Base-by-base conservation (phyloP, 2,797 vertebrate species). In the Pygocentrus nattereri region DNA sequence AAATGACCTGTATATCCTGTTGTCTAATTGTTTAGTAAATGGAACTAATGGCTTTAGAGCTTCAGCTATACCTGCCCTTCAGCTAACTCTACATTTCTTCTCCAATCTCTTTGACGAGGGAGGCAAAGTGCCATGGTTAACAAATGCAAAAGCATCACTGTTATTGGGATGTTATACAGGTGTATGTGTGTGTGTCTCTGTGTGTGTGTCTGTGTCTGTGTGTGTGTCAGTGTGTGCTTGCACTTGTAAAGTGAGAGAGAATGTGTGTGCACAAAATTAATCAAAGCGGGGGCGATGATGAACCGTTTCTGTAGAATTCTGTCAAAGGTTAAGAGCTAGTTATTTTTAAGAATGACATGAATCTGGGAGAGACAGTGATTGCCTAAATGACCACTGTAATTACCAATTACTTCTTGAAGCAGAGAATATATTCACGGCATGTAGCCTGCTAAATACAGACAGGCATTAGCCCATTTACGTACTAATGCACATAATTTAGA, bases 321-420 rank as follows among this genome's bases (percentile, higher is more conserved):
- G 98, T 99, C 98, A 99, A 98, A 99, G 98, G 98, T 99, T 99
- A 99, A 99, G 97, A 99, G 98, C 98, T 97, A 98, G 97, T 99
- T 99, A 99, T 99, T 99, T 99, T 99, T 99, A 99, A 99, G 98
- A 99, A 99, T 99, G 97, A 99, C 98, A 99, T 99, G 98, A 99
- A 99, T 99, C 98, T 98, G 96, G 92, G 96, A 95, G 96, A 98
- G 98, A 99, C 98, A 98, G 97, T 98, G 97, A 99, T 99, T 99
- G 97, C 97, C 97, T 99, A 99, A 99, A 99, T 98, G 98, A 99
- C 97, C 98, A 98, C 97, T 99, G 97, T 99, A 99, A 99, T 99
- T 99, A 99, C 98, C 98, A 99, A 99, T 99, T 99, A 99, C 97
- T 99, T 99, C 97, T 98, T 97, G 97, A 98, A 98, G 98, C 97